phyloP scores from a whole-genome alignment of 2,113 vertebrate genomes.

The Xenopus borealis region DNA sequence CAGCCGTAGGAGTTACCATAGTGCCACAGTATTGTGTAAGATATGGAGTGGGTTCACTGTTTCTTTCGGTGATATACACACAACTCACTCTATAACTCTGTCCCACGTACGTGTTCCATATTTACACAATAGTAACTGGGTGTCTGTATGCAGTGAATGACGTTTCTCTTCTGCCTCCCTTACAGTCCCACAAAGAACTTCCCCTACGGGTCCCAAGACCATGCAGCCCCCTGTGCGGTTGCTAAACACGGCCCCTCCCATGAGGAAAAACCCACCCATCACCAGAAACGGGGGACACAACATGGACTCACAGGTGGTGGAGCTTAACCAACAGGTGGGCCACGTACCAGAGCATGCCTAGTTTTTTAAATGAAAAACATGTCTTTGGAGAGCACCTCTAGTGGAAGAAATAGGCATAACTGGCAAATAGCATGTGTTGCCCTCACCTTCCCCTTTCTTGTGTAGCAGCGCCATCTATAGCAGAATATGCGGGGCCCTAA shows the following conservation, averaged over 20 bases:
- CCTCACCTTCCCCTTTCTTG: no score
- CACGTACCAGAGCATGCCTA: no score
- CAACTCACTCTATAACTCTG: no score
- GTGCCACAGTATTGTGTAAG: background rate
- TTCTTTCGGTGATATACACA: no score
- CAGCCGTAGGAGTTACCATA: no score
- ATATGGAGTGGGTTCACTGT: no score
- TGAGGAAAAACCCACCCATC: slow-evolving; percentile 81
- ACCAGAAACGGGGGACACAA: slow-evolving; percentile 85
- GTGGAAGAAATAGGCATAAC: no score
- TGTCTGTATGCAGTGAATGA: background rate
- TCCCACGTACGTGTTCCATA: no score
- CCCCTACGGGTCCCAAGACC: slow-evolving; percentile 93
- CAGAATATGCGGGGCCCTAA: no score
- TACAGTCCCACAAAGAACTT: slow-evolving; percentile 90
- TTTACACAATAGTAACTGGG: background rate
- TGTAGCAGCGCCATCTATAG: no score
- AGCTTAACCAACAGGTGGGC: slow-evolving; percentile 95
- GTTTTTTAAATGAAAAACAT: background rate
- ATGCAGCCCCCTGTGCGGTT: slow-evolving; percentile 79
- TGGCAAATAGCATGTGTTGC: no score
- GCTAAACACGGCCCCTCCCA: slow-evolving; percentile 73
- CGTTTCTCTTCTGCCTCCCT: slow-evolving; percentile 21
- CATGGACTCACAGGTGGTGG: slow-evolving; percentile 82
- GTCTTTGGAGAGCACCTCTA: no score